phyloP scores from a whole-genome alignment of 2,888 invertebrate species.

The Macrosiphum euphorbiae region DNA sequence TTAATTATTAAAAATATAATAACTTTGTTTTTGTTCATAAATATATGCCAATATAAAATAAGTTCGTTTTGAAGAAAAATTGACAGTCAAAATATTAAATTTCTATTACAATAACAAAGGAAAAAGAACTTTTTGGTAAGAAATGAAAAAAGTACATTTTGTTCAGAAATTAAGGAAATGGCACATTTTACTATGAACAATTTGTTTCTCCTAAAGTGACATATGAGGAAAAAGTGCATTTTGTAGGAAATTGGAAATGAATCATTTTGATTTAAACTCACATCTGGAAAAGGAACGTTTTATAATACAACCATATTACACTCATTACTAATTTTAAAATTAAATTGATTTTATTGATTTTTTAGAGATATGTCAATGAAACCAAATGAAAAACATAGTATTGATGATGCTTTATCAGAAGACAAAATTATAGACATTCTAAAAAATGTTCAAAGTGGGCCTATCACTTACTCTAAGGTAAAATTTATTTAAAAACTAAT shows the following conservation, averaged over 20 bases:
- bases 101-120: neutral
- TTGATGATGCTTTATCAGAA: slow-evolving; percentile 43
- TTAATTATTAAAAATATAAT: neutral
- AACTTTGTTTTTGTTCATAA: neutral
- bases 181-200: neutral
- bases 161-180: slow-evolving; percentile 6
- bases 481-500: neutral
- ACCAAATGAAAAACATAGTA: slow-evolving; percentile 26
- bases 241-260: too few species aligned
- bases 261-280: too few species aligned
- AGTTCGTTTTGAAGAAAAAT: neutral
- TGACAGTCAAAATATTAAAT: neutral
- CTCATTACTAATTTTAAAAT: neutral
- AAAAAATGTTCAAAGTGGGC: slow-evolving; percentile 10
- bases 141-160: slow-evolving; percentile 1
- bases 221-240: neutral
- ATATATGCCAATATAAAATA: neutral
- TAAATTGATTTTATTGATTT: neutral
- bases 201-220: neutral
- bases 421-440: slow-evolving; percentile 35
- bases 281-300: too few species aligned
- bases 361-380: slow-evolving; percentile 41
- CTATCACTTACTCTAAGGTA: slow-evolving; percentile 48
- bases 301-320: neutral
- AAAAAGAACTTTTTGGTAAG: neutral